Base-by-base conservation (phyloP, 2,797 vertebrate species). In the Ispidina lecontei region DNA sequence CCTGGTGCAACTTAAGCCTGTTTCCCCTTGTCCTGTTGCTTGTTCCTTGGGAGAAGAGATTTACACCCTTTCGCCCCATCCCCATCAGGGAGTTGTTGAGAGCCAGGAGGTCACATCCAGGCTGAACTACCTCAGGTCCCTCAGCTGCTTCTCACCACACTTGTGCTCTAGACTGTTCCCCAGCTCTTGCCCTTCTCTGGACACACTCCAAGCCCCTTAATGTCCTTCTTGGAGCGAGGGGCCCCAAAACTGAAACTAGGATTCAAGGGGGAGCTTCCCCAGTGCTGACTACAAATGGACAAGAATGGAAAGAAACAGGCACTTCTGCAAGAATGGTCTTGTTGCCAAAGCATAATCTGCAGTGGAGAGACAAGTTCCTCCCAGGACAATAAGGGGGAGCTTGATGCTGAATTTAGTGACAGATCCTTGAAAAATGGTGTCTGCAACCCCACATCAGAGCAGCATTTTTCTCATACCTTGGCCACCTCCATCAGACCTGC, bases 401-500 rank as follows among this genome's bases (percentile, higher is more conserved):
- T 33, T 29, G 25, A 19, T 47, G 31, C 56, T 62, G 43, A 69
- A 23, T 72, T 47, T 33, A 25, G 46, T 13, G 64, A n/a, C 0
- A 0, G 28, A 39, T 72, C 19, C 33, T n/a, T 26, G 64, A 25
- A 60, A 72, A 68, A 31, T 0, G 0, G 6, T 23, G 6, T 49
- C 47, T 23, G 15, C 58, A 63, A 63, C 12, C 1, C 0, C 0
- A 17, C 54, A 19, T 1, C 12, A 81, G 25, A 87, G 25, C 39
- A 23, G 25, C 1, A 0, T 52, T 75, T 52, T 26, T 37, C 33
- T 35, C 13, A 7, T 31, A 13, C 21, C 22, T 10, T 6, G 47
- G 23, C 6, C 1, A 0, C 33, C 15, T 1, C 0, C 2, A 22
- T 29, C 71, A 44, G 54, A 56, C 10, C 31, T 28, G 44, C 35